Percentiles rank a stretch among this genome's conserved stretches.
phyloP scores from a whole-genome alignment of 2,888 invertebrate species.

The Timandra comae region DNA sequence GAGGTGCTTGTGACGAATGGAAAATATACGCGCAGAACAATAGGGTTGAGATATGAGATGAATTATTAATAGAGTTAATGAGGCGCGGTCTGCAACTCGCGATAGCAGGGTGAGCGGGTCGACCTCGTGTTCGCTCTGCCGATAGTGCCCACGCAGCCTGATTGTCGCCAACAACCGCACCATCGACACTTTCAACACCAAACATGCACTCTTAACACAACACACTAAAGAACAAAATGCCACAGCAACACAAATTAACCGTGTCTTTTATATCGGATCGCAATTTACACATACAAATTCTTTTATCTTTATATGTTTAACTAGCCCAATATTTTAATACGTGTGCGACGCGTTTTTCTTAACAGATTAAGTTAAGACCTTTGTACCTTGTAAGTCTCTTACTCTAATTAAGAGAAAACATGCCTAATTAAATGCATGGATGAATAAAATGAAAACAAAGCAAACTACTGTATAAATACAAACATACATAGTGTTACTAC shows the following conservation, averaged over 20 bases:
- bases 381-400: too few relatives aligned
- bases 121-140: conserved; percentile 62
- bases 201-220: conserved; percentile 16
- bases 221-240: conserved; percentile 14
- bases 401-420: too few relatives aligned
- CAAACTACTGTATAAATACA: too few relatives aligned
- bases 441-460: too few relatives aligned
- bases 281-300: conserved; percentile 17
- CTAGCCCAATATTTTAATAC: conserved; percentile 27
- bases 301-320: conserved; percentile 31
- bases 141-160: conserved; percentile 75
- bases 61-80: conserved; percentile 72
- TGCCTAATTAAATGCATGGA: too few relatives aligned
- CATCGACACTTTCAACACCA: conserved; percentile 38
- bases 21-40: conserved; percentile 61
- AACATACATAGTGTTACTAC: too few relatives aligned
- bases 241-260: conserved; percentile 3
- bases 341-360: too few relatives aligned
- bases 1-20: conserved; percentile 38
- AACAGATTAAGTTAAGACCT: too few relatives aligned
- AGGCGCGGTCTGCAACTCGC: conserved; percentile 45
- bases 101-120: conserved; percentile 70
- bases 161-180: conserved; percentile 64
- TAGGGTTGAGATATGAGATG: conserved; percentile 63
- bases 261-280: conserved; percentile 4